Evolutionary conservation across 2,888 invertebrate species (phyloP).

Genomic region (Abrostola triplasia): DNA sequence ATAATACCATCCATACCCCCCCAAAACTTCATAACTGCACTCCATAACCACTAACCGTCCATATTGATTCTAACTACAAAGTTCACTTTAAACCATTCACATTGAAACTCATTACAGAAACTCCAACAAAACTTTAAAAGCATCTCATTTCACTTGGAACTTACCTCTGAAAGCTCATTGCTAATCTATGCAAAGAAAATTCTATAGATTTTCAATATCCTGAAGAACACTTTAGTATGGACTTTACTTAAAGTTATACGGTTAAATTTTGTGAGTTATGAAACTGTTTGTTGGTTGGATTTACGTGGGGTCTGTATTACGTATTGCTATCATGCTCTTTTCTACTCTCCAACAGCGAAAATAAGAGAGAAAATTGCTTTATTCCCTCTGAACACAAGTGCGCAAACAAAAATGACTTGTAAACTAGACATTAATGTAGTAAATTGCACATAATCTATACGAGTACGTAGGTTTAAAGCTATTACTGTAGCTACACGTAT

Average conservation of each 20-base stretch:
- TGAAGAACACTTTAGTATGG: conserved; percentile 34
- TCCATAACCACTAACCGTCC: conserved; percentile 18
- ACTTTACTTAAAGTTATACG: conserved; percentile 33
- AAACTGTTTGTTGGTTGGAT: conserved; percentile 43
- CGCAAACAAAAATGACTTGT: too few relatives aligned
- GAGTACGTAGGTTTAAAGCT: too few relatives aligned
- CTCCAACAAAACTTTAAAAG: conserved; percentile 53
- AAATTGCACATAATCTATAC: too few relatives aligned
- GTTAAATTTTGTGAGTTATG: conserved; percentile 45
- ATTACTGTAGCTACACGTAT: too few relatives aligned
- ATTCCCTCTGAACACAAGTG: too few relatives aligned
- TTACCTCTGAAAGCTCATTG: conserved; percentile 51
- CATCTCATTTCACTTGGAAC: conserved; percentile 52
- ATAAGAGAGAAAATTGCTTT: too few relatives aligned
- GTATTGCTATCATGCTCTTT: not conserved
- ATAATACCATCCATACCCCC: conserved; percentile 9
- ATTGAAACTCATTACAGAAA: conserved; percentile 58
- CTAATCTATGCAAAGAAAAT: conserved; percentile 65
- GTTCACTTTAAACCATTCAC: conserved; percentile 52
- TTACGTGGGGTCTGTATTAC: conserved; percentile 20
- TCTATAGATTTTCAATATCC: conserved; percentile 66
- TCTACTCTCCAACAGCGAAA: not conserved
- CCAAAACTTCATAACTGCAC: conserved; percentile 15
- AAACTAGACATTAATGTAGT: too few relatives aligned
- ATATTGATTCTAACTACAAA: conserved; percentile 48